Base-by-base conservation (phyloP, 2,113 vertebrate species). In the Esox niger region DNA sequence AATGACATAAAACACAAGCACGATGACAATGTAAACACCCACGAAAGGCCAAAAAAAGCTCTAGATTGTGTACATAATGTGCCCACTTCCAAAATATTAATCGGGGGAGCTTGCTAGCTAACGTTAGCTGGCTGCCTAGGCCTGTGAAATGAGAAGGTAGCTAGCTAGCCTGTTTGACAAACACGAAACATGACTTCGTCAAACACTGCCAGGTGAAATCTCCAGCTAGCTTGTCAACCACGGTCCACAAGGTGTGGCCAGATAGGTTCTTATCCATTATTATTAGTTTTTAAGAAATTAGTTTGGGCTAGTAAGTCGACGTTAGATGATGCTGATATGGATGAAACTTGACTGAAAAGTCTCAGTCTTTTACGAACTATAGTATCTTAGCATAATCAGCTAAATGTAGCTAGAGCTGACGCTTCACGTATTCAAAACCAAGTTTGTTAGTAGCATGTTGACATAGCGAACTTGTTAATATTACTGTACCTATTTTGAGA, bases 171-270 rank as follows among this genome's bases (percentile, higher is more conserved):
- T 15, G 47, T 52, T 21, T 52, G 15, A 1, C 47, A 9, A 21
- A 52, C 2, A n/a, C 11, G 38, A 43, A 4, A 52, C 47, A 21
- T 5, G 1, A 15, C 11, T 52, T 52, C 2, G 2, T 23, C 5
- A 0, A 23, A 52, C 17, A 49, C 5, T 15, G 47, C 3, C n/a
- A 52, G 15, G 8, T 52, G 7, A 52, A 52, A 52, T 52, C n/a
- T 23, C n/a, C 20, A 52, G n/a, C n/a, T 52, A 52, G 47, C n/a
- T n/a, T 2, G 47, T n/a, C 47, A 8, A 21, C 47, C 20, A 15
- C 47, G n/a, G 15, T 15, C 46, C 11, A 75, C 82, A 86, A 89
- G 88, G 88, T 89, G 88, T 88, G 88, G 88, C 80, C 85, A 79
- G 81, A 77, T 75, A 79, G 81, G 79, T 72, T 77, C 62, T 81